These are phyloP conservation scores for Polydrusus tereticollis DNA, from an alignment of 2,888 invertebrate species.

Conservation along the genomic window DNA sequence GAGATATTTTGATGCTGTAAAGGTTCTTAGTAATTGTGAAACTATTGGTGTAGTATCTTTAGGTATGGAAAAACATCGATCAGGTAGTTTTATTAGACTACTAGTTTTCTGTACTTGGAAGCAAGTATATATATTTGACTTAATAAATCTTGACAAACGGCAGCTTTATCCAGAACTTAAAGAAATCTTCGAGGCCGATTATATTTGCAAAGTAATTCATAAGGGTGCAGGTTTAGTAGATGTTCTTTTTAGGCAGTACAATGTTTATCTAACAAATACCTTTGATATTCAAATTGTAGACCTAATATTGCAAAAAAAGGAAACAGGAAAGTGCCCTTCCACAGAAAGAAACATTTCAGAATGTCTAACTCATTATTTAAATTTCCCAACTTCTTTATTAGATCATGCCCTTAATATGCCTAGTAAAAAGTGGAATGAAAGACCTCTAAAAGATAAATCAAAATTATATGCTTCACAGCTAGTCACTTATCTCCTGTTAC, in stretches of 20 bases:
- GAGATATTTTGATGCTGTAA: slow-evolving; percentile 52
- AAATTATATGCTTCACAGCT: slow-evolving; percentile 53
- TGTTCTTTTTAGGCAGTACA: slow-evolving; percentile 50
- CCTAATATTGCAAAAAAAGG: slow-evolving; percentile 51
- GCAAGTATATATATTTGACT: slow-evolving; percentile 53
- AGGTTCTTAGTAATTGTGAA: slow-evolving; percentile 50
- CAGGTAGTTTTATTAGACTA: slow-evolving; percentile 39
- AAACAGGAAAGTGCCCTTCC: slow-evolving; percentile 39
- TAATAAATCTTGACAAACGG: slow-evolving; percentile 45
- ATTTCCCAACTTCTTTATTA: slow-evolving; percentile 51
- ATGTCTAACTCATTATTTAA: slow-evolving; percentile 52
- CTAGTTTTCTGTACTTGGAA: slow-evolving; percentile 52
- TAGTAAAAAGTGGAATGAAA: slow-evolving; percentile 50
- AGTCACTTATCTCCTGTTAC: slow-evolving; percentile 51
- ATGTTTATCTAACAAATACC: slow-evolving; percentile 50
- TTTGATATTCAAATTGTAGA: slow-evolving; percentile 55
- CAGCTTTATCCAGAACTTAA: slow-evolving; percentile 53
- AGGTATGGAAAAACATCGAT: slow-evolving; percentile 50
- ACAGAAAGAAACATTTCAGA: slow-evolving; percentile 48
- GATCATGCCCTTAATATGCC: slow-evolving; percentile 46
- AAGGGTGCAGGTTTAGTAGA: slow-evolving; percentile 52
- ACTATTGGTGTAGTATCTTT: slow-evolving; percentile 51
- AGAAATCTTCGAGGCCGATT: slow-evolving; percentile 52
- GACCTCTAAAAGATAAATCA: slow-evolving; percentile 50
- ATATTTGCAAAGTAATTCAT: slow-evolving; percentile 53